phyloP scores from a whole-genome alignment of 2,888 invertebrate genomes.

The Luperina nickerlii region DNA sequence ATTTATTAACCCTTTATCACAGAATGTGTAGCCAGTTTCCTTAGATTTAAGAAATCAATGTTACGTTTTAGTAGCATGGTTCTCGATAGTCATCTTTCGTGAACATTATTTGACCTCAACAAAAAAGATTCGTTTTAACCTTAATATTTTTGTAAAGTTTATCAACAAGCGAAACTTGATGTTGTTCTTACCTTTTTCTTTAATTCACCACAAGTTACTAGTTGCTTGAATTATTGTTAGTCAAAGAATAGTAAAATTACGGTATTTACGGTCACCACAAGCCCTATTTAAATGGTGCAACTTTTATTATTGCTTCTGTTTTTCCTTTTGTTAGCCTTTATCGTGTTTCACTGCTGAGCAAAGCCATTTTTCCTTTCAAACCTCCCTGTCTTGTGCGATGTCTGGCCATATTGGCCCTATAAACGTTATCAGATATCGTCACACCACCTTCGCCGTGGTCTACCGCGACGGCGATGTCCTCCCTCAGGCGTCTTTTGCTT shows the following conservation, averaged over 20 bases:
- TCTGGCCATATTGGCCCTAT: too few relatives aligned
- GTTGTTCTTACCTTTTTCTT: neutral
- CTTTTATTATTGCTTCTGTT: neutral
- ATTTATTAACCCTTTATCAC: too few relatives aligned
- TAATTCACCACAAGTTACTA: too few relatives aligned
- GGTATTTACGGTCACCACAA: neutral
- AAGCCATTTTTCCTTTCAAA: too few relatives aligned
- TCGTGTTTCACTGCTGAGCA: too few relatives aligned
- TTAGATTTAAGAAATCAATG: neutral
- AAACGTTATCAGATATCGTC: too few relatives aligned
- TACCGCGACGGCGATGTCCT: too few relatives aligned
- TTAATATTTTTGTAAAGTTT: neutral
- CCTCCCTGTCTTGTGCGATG: too few relatives aligned
- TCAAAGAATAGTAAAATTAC: neutral
- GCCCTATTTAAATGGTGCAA: neutral
- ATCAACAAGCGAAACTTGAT: neutral
- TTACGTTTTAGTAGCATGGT: neutral
- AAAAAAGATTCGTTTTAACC: neutral
- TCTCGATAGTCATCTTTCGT: neutral
- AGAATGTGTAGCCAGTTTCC: neutral
- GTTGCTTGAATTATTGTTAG: neutral
- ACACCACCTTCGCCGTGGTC: too few relatives aligned
- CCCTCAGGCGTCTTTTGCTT: too few relatives aligned
- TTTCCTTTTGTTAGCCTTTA: too few relatives aligned
- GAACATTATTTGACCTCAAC: neutral